Evolutionary conservation across 2,888 invertebrate genomes (phyloP), one percentile per base, ranked within the genome.

Genomic region (Sesia bembeciformis): DNA sequence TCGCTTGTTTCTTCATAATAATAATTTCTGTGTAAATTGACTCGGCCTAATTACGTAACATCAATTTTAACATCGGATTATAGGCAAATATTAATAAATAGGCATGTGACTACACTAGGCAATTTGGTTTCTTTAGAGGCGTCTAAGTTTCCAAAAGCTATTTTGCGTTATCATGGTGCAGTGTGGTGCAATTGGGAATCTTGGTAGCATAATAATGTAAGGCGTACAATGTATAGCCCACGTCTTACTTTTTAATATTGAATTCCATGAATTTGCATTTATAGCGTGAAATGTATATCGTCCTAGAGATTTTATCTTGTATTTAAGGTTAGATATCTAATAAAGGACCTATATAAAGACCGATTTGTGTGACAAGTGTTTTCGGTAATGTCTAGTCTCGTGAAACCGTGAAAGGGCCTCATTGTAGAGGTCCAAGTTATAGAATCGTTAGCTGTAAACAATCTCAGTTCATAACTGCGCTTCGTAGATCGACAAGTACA

Each of bases 181-280:
- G 67, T 69, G 72, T 70, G 66, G 65, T 72, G 72, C 73, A 67
- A 69, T 77, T 78, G 76, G 72, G 72, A 78, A 78, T 77, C 75
- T 78, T 76, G 71, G 73, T 86, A 87, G 87, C 88, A 85, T 87
- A 87, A 87, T 87, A 54, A 51, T 75, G 79, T 86, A 85, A 86
- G 86, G 65, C 78, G 68, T 57, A 56, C 72, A 63, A 40, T 7
- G 40, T 52, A 49, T 8, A 49, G 50, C 41, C 62, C 61, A 58
- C 68, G 81, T 75, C 85, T 86, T 87, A 84, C 75, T 70, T 69
- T 65, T 73, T 80, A 73, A 80, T 84, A 81, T 86, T 88, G 87
- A 88, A 89, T 89, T 89, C 88, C 88, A 86, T 88, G 88, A 89
- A 89, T 88, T 88, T 89, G 89, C 89, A 89, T 89, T 88, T 88